A percentile compares a stretch with the other conserved stretches of the same genome.
Conservation (phyloP, 1,140 invertebrate genomes). For the Nasonia vitripennis region DNA sequence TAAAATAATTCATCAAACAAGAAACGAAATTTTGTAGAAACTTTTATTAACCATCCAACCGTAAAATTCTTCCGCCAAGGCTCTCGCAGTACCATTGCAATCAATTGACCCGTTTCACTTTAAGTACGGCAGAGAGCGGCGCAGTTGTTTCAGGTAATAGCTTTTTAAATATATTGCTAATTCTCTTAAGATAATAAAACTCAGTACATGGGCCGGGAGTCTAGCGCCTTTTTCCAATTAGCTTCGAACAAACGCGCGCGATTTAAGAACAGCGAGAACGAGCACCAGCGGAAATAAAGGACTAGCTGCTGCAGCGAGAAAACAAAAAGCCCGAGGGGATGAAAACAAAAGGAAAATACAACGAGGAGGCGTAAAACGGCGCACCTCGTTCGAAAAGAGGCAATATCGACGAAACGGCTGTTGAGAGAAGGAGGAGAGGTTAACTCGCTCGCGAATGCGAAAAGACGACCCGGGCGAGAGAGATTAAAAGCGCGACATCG, state of each 20-base stretch:
- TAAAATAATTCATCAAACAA: no score
- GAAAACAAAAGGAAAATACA: neutral
- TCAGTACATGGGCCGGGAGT: neutral
- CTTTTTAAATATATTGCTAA: conserved; percentile 44
- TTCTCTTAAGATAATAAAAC: conserved; percentile 44
- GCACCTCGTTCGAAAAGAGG: conserved; percentile 42
- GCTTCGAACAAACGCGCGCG: conserved; percentile 63
- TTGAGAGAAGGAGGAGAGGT: neutral
- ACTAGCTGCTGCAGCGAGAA: neutral
- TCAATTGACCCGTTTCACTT: conserved; percentile 22
- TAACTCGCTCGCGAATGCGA: neutral
- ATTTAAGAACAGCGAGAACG: conserved; percentile 20
- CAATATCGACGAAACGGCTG: conserved; percentile 59
- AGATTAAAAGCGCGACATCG: conserved; percentile 10
- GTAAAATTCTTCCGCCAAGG: conserved; percentile 10
- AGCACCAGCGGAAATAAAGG: neutral
- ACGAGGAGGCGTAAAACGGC: conserved; percentile 2
- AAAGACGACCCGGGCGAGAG: neutral
- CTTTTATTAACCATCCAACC: conserved; percentile 28
- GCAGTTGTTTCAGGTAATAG: conserved; percentile 22
- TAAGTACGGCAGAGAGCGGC: neutral
- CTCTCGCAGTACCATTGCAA: neutral
- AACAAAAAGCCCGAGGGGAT: neutral
- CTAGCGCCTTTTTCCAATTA: conserved; percentile 64
- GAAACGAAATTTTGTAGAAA: conserved; percentile 5